Percentiles rank a stretch among this genome's conserved stretches.
Evolutionary conservation across 2,797 vertebrate genomes (phyloP).

Genomic region (Gadopsis bispinosus): DNA sequence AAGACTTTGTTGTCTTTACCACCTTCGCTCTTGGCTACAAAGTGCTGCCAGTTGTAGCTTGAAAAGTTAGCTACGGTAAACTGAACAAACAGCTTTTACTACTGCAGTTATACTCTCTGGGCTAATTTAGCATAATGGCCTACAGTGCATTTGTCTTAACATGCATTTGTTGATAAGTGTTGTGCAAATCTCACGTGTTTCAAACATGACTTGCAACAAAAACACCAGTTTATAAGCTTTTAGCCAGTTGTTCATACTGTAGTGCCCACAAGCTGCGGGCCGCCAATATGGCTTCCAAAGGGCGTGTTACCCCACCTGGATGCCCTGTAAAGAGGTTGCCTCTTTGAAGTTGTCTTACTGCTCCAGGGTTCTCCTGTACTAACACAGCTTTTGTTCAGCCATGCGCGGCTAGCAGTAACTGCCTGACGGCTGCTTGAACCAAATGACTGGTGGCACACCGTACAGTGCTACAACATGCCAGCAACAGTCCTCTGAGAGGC

Average conservation of each 20-base stretch:
- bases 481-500: slow-evolving; percentile 23
- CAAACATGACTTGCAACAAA: not conserved
- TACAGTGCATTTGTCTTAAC: slow-evolving; percentile 15
- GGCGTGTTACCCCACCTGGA: slow-evolving; percentile 21
- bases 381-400: slow-evolving; percentile 28
- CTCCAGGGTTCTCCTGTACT: slow-evolving; percentile 10
- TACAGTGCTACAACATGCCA: slow-evolving; percentile 13
- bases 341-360: slow-evolving; percentile 42
- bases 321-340: not conserved
- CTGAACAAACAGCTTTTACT: slow-evolving; percentile 17
- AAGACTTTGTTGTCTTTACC: not conserved
- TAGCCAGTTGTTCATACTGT: not conserved
- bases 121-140: slow-evolving; percentile 7
- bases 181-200: not conserved
- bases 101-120: not conserved
- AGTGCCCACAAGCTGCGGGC: not conserved
- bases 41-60: slow-evolving; percentile 25
- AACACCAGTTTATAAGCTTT: not conserved
- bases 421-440: slow-evolving; percentile 5
- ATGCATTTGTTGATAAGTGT: not conserved
- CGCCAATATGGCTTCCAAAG: slow-evolving; percentile 18
- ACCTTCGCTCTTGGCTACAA: slow-evolving; percentile 24
- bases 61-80: slow-evolving; percentile 14
- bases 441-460: not conserved
- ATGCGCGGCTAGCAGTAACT: not conserved